Evolutionary conservation across 2,113 vertebrate species (phyloP), one percentile per base, ranked within the genome.

Genomic region (Oxygymnocypris stewartii): DNA sequence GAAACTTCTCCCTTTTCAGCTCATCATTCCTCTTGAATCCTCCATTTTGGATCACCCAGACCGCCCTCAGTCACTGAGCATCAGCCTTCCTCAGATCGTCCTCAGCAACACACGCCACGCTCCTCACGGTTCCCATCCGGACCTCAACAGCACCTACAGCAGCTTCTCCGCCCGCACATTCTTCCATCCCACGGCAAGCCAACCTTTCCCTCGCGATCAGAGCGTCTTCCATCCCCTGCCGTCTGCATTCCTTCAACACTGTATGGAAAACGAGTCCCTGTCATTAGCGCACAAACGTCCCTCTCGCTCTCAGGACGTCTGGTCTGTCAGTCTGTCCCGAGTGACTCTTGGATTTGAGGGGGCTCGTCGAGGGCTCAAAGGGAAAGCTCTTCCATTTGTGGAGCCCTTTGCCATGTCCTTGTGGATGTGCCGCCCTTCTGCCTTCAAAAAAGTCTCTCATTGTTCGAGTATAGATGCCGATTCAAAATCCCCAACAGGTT

Each of bases 21-120:
- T 99, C 54, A 93, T 93, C 86, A 93, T 99, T 88, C 98, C 98
- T 0, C 93, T 99, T 91, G 97, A 98, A 90, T 97, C 96, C 82
- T 96, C 96, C 87, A 95, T 97, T 61, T 31, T 93, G 35, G 97
- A 97, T 6, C 96, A 96, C 79, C 94, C 87, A 1, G 96, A 98
- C 79, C 96, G 98, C 12, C 98, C 98, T 0, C 96, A 91, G 91
- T 89, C 92, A 0, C 94, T 99, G 10, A 95, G 94, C 79, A 69
- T 98, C 20, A 93, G 91, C 49, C 77, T 89, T 0, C 92, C 96
- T 0, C 94, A 96, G 86, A 80, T 96, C 90, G 93, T 92, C 2
- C 90, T 96, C 78, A 98, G 97, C 90, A 99, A 99, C 92, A 98
- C 97, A 0, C 96, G 95, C 23, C 96, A 97, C 4, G 96, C 93